Conservation (phyloP, 2,888 invertebrate species). For the Drosophila suboccidentalis region DNA sequence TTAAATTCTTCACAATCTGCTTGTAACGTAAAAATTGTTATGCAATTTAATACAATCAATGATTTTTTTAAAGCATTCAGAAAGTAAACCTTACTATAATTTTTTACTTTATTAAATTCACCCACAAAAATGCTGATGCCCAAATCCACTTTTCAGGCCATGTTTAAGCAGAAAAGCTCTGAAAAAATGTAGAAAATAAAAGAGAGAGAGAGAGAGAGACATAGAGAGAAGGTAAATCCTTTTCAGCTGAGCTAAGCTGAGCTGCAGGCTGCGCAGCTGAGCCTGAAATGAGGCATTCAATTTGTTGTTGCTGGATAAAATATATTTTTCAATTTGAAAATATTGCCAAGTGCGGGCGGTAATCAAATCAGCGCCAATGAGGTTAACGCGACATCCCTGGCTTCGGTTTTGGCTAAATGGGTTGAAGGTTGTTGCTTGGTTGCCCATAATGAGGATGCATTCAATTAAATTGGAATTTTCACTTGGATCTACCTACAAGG, state of each 20-base stretch:
- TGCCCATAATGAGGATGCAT: constrained; percentile 49
- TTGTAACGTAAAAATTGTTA: too few species aligned
- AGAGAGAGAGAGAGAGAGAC: not conserved
- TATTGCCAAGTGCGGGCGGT: constrained; percentile 41
- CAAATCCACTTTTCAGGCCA: not conserved
- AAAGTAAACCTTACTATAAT: not conserved
- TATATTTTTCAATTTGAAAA: constrained; percentile 37
- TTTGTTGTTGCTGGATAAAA: constrained; percentile 12
- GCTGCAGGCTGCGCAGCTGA: constrained; percentile 34
- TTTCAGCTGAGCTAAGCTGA: not conserved
- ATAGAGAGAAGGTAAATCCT: not conserved
- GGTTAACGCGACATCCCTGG: constrained; percentile 37
- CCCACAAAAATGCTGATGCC: not conserved
- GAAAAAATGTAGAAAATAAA: not conserved
- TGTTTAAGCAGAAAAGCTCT: not conserved
- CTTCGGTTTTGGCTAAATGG: constrained; percentile 16
- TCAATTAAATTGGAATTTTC: constrained; percentile 40
- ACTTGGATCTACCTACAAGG: constrained; percentile 1
- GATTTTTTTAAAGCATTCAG: too few species aligned
- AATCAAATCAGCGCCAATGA: constrained; percentile 62
- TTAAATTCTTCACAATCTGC: not conserved
- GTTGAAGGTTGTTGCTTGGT: constrained; percentile 7
- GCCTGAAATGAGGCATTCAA: constrained; percentile 24
- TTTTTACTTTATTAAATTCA: not conserved
- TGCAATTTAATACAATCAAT: too few species aligned